A percentile compares a stretch with the other conserved stretches of the same genome.
These are phyloP conservation scores for Halcyon badia DNA, from an alignment of 2,797 vertebrate species.

Conservation along the genomic window DNA sequence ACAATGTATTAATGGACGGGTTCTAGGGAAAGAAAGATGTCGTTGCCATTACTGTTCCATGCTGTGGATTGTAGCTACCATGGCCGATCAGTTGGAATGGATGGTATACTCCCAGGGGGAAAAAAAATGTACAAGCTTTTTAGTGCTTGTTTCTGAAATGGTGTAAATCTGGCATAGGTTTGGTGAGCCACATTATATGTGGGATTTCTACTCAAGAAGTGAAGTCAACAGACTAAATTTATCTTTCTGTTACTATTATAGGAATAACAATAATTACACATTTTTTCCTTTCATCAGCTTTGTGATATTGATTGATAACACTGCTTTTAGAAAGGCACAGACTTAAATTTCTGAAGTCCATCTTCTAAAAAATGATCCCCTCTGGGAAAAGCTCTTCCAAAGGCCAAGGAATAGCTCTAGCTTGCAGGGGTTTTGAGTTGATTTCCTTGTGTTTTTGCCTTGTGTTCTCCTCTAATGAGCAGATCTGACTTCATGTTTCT, in stretches of 20 bases:
- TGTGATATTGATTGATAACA: not conserved
- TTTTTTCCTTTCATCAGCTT: slow-evolving; percentile 19
- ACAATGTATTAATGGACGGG: not conserved
- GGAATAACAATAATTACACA: not conserved
- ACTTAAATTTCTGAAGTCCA: not conserved
- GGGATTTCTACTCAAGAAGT: not conserved
- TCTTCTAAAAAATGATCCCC: not conserved
- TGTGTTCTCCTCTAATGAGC: not conserved
- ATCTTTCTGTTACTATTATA: not conserved
- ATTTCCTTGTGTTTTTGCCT: not conserved
- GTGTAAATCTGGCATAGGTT: not conserved
- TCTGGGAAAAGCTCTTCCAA: not conserved
- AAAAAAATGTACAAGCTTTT: not conserved
- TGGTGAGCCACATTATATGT: not conserved
- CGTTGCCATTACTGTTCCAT: not conserved
- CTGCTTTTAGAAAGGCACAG: not conserved
- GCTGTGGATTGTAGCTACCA: not conserved
- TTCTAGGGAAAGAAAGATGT: not conserved
- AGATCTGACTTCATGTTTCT: not conserved
- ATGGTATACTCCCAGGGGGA: no score
- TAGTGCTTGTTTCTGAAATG: not conserved
- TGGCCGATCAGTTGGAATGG: not conserved
- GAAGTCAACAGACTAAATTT: not conserved
- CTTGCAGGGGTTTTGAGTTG: not conserved
- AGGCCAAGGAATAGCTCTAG: not conserved